These are phyloP conservation scores for Holothuria glaberrima DNA, from an alignment of 35 echinoderm and acorn worm species.

Conservation along the genomic window DNA sequence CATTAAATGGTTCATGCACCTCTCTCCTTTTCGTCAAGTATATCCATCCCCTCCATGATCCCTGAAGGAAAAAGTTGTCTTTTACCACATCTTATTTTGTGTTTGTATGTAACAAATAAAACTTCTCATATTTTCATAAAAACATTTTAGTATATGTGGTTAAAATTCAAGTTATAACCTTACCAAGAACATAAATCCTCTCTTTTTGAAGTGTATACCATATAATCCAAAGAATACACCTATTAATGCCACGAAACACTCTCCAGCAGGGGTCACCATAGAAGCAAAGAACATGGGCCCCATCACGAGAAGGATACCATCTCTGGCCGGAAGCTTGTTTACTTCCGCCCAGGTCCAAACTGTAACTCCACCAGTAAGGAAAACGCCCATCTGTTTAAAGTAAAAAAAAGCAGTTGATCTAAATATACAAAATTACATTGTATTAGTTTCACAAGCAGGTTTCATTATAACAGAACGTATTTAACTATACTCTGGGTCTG, in stretches of 20 bases:
- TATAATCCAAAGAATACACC: constrained; percentile 39
- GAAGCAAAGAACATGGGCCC: constrained; percentile 20
- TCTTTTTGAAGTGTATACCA: constrained; percentile 28
- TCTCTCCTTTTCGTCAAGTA: neutral
- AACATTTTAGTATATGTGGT: no score
- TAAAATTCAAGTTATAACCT: neutral
- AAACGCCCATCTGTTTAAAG: neutral
- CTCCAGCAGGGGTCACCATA: constrained; percentile 21
- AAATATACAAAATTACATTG: no score
- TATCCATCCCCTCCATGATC: neutral
- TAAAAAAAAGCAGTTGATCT: neutral
- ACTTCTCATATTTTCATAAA: no score
- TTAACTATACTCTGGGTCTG: no score
- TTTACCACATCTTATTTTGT: no score
- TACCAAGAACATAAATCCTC: constrained; percentile 41
- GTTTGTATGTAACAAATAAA: no score
- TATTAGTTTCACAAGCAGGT: no score
- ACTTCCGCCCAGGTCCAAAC: constrained; percentile 39
- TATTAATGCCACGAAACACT: constrained; percentile 26
- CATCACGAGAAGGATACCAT: constrained; percentile 25
- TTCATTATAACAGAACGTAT: no score
- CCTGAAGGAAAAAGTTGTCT: no score
- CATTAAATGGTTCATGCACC: neutral
- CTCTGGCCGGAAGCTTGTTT: constrained; percentile 34
- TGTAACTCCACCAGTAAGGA: constrained; percentile 37